phyloP scores from a whole-genome alignment of 2,113 vertebrate genomes.

The Castor canadensis region DNA sequence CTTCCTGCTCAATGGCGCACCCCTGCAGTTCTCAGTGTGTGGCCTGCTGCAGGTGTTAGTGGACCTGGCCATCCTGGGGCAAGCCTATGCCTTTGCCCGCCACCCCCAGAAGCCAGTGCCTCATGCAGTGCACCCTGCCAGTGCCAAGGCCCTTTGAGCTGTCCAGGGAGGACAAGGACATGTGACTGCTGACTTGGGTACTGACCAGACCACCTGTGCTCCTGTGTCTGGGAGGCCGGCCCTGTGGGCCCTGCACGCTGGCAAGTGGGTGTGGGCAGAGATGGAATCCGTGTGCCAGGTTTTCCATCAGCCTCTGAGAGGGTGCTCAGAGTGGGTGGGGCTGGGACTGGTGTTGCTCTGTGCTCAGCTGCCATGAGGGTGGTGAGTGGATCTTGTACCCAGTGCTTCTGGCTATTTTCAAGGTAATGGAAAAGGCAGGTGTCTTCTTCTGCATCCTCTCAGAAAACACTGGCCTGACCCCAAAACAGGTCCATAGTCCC shows the following conservation, averaged over 20 bases:
- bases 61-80: slow-evolving; percentile 94
- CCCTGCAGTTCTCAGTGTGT: slow-evolving; percentile 96
- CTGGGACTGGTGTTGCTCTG: not conserved
- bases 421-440: not conserved
- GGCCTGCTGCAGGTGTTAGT: slow-evolving; percentile 96
- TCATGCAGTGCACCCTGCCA: slow-evolving; percentile 89
- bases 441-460: not conserved
- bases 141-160: slow-evolving; percentile 93
- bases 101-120: slow-evolving; percentile 91
- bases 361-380: not conserved
- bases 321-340: not conserved
- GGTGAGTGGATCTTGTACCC: accelerated
- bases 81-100: slow-evolving; percentile 93
- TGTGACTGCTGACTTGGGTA: accelerated
- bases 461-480: not conserved
- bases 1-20: slow-evolving; percentile 95
- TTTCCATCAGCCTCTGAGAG: not conserved
- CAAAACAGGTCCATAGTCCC: too few relatives aligned
- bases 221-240: not conserved
- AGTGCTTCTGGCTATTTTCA: not conserved
- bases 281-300: accelerated
- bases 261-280: not conserved
- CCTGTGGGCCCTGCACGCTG: not conserved
- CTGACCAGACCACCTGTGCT: slow-evolving; percentile 31
- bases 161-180: not conserved